Evolutionary conservation across 1,140 invertebrate species (phyloP), one percentile per base, ranked within the genome.

Genomic region (Melanaphis sacchari): DNA sequence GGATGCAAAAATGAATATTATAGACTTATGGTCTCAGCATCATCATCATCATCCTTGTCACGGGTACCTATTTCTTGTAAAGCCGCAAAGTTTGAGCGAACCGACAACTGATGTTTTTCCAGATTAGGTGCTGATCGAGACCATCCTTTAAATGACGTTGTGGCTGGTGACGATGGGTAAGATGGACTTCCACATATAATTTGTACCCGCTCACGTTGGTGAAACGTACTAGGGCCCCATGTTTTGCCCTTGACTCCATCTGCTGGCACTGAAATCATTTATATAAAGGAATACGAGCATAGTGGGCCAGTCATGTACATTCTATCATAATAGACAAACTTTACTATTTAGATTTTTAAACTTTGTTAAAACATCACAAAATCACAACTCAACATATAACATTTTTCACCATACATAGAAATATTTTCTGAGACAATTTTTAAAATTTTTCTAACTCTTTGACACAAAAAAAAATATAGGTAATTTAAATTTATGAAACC

Each of bases 181-280:
- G 95, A 95, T 94, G 90, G 93, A 95, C 96, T 96, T 94, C 91
- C 91, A 41, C 81, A 54, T 38, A 95, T 94, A 41, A 96, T 95
- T 94, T 98, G 97, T 94, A 97, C 97, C 94, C 98, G 96, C 95
- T 99, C 98, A 93, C 98, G 97, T 95, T 99, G 98, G 95, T 98
- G 98, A 59, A 97, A 96, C 88, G 98, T 98, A 94, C 98, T 99
- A 94, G 98, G 98, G 94, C 99, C 98, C 98, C 99, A 99, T 41
- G 99, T 99, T 96, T 99, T 99, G 95, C 98, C 98, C 96, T 99
- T 99, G 94, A 98, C 97, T 95, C 98, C 98, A 96, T 98, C 98
- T 87, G 98, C 97, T 91, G 98, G 98, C 95, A 98, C 97, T 98
- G 93, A 94, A 91, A 93, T 54, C 40, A 93, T 84, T 54, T 40